Percentiles rank a stretch among this genome's conserved stretches.
Evolutionary conservation across 2,797 vertebrate genomes (phyloP).

Genomic region (Perodicticus potto): DNA sequence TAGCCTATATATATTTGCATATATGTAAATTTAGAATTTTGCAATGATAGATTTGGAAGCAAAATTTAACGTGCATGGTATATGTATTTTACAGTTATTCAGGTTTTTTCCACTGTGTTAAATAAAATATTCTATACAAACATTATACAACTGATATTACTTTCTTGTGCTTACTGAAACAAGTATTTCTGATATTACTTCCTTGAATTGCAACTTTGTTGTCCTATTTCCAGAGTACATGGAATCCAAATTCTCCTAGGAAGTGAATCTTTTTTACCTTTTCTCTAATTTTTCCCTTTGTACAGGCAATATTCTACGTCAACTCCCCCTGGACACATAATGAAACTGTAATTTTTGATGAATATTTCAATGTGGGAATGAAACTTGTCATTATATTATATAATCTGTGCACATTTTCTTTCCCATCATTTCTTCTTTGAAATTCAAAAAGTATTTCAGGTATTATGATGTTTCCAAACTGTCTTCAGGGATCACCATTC

Average conservation of each 20-base stretch:
- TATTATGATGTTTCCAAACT: conserved; percentile 80
- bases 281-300: conserved; percentile 53
- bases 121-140: not conserved
- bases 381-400: conserved; percentile 73
- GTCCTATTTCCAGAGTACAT: conserved; percentile 59
- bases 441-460: conserved; percentile 77
- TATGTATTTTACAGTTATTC: not conserved
- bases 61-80: not conserved
- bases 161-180: conserved; percentile 47
- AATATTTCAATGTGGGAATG: conserved; percentile 73
- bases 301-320: conserved; percentile 48
- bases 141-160: not conserved
- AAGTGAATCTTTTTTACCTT: conserved; percentile 58
- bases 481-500: conserved; percentile 73
- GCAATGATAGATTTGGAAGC: not conserved
- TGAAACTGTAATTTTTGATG: conserved; percentile 74
- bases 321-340: conserved; percentile 64
- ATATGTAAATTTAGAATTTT: not conserved
- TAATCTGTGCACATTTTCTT: conserved; percentile 76
- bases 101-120: not conserved
- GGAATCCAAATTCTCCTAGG: not conserved
- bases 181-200: conserved; percentile 11
- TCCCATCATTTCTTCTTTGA: conserved; percentile 77
- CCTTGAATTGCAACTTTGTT: conserved; percentile 28
- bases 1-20: not conserved